Base-by-base conservation (phyloP, 1,140 invertebrate genomes). In the Cryptotermes secundus region DNA sequence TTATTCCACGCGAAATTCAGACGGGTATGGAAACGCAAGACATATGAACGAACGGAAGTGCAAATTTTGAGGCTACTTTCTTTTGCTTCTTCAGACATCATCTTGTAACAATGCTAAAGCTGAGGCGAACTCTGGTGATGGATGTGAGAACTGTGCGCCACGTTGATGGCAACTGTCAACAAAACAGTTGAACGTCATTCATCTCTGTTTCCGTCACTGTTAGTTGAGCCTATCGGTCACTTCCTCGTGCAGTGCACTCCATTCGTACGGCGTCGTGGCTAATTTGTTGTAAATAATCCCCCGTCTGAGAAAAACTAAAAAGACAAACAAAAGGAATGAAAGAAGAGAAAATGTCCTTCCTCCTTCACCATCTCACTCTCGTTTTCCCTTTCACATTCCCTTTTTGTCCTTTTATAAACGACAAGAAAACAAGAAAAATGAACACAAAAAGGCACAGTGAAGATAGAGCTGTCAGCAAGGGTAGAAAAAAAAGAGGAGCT, bases 211-310 rank as follows among this genome's bases (percentile, higher is more conserved):
- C 81, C 81, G 81, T 36, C 81, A 81, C 14, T 42, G 81, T 42
- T 36, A 42, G 35, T 31, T 45, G 22, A 34, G 31, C 16, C 38
- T 82, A 14, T 49, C 42, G 81, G 59, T 72, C 59, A 72, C 59
- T 72, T 72, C 59, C 59, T 72, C 26, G 59, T 31, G 59, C n/a
- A 72, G 59, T 31, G 59, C 59, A 72, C 45, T 82, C 9, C 81
- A 82, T 82, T 82, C 38, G 22, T 45, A 82, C 38, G n/a, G 81
- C 81, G 81, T 82, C 81, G 31, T 45, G n/a, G 81, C 81, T 82
- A 82, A 82, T 82, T 82, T 82, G 81, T 82, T 82, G 81, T 82
- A 82, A 82, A 82, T 82, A 82, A 82, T 82, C 81, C 81, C 81
- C n/a, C 36, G n/a, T 36, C n/a, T 42, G 38, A 14, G 81, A 81